phyloP scores from a whole-genome alignment of 2,888 invertebrate species.

The Tridacna gigas region DNA sequence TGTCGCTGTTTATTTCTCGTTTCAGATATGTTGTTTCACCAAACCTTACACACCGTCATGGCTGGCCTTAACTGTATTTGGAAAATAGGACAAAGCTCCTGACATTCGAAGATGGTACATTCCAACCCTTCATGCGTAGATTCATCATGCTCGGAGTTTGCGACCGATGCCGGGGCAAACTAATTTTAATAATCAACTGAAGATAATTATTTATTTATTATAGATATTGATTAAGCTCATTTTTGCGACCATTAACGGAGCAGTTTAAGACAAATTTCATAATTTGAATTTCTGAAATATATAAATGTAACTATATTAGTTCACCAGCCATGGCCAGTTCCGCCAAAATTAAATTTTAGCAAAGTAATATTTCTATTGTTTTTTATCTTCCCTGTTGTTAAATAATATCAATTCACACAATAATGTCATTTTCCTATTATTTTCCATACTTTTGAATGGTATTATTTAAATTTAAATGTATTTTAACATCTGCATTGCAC shows the following conservation, averaged over 20 bases:
- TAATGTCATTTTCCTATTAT: too few relatives aligned
- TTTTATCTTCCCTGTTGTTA: not conserved
- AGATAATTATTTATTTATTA: too few relatives aligned
- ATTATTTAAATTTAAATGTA: too few relatives aligned
- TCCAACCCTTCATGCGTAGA: not conserved
- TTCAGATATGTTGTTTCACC: not conserved
- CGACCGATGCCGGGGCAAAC: slow-evolving; percentile 9
- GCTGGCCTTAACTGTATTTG: not conserved
- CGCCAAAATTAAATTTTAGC: not conserved
- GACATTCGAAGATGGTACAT: not conserved
- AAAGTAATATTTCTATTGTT: not conserved
- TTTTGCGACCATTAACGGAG: not conserved
- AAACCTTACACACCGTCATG: not conserved
- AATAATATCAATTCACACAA: too few relatives aligned
- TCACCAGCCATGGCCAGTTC: slow-evolving; percentile 8
- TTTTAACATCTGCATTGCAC: too few relatives aligned
- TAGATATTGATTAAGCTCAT: slow-evolving; percentile 3
- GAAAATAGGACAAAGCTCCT: not conserved
- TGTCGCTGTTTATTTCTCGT: not conserved
- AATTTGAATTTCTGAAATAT: not conserved
- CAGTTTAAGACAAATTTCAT: not conserved
- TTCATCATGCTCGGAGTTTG: not conserved
- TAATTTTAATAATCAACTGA: not conserved
- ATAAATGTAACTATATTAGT: not conserved
- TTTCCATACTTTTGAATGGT: too few relatives aligned